Evolutionary conservation across 1,140 invertebrate species (phyloP), one percentile per base, ranked within the genome.

Genomic region (Brachionus calyciflorus): DNA sequence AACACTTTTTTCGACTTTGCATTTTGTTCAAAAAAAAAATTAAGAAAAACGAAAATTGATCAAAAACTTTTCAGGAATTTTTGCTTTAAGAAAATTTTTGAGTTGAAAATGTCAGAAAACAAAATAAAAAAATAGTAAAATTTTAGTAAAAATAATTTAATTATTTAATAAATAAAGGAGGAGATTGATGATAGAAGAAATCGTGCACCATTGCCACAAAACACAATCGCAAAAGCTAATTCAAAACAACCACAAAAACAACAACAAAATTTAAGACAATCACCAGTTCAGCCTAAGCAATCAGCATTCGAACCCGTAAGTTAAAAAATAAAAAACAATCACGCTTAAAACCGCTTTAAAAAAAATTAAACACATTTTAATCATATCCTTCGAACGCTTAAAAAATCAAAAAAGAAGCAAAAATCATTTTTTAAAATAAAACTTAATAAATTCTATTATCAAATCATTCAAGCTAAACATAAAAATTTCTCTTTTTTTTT

Each of bases 181-280:
- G 60, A 65, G 40, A 24, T 65, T 21, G 44, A 65, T 65, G 40
- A 26, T 65, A 21, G 26, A 24, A 24, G 19, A 14, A 41, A 26
- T 12, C 60, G 19, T 12, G 24, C 21, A 44, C 24, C 28, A 0
- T 17, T 37, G 57, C 33, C 60, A 44, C 37, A 65, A 24, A 65
- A 65, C n/a, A 65, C 19, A 17, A 19, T 65, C 12, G 40, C 60
- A 17, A 65, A 65, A 26, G 17, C 60, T 2, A 65, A 65, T 44
- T 65, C 60, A 44, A 65, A 65, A 26, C 60, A 65, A 65, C 60
- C 60, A 12, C 60, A 37, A 44, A 37, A 65, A 44, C 60, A 65
- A 60, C n/a, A 60, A 14, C 21, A 44, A 37, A 5, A 37, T 5
- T 37, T 5, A 37, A 5, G 9, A 37, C 9, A 37, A 37, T 37